These are phyloP conservation scores for Karalla daura DNA, from an alignment of 2,797 vertebrate genomes.

Conservation along the genomic window DNA sequence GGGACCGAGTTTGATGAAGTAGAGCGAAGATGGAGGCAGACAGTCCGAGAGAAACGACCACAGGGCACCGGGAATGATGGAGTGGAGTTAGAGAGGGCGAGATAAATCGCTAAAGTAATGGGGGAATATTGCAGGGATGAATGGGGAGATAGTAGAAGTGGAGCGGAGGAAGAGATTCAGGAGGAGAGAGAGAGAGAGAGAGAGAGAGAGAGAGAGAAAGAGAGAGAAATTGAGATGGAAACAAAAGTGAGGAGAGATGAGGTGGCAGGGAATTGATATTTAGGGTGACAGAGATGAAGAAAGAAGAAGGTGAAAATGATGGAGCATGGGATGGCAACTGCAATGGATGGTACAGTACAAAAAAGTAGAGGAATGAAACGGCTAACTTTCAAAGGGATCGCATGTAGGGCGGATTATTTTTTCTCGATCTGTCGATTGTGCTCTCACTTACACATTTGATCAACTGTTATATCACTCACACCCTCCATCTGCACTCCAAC, in stretches of 20 bases:
- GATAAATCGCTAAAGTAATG: constrained; percentile 37
- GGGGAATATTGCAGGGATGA: constrained; percentile 16
- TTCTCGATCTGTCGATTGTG: too few relatives aligned
- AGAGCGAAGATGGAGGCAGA: constrained; percentile 27
- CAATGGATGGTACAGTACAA: too few relatives aligned
- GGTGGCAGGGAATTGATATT: background rate
- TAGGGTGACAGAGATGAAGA: background rate
- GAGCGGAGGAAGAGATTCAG: background rate
- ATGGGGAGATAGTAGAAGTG: constrained; percentile 12
- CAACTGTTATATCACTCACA: too few relatives aligned
- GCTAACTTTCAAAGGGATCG: background rate
- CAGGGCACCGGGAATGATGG: constrained; percentile 31
- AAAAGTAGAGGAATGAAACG: too few relatives aligned
- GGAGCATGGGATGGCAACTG: background rate
- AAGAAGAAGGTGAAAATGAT: too few relatives aligned
- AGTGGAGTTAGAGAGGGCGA: constrained; percentile 23
- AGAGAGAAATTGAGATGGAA: background rate
- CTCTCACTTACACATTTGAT: too few relatives aligned
- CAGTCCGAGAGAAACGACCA: constrained; percentile 12
- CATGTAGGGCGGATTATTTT: background rate
- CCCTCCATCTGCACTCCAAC: too few relatives aligned
- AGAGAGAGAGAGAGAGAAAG: background rate
- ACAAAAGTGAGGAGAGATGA: background rate
- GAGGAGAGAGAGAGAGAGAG: background rate
- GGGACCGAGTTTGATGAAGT: constrained; percentile 33